Evolutionary conservation across 2,888 invertebrate genomes (phyloP).

Genomic region (Argynnis bischoffii): DNA sequence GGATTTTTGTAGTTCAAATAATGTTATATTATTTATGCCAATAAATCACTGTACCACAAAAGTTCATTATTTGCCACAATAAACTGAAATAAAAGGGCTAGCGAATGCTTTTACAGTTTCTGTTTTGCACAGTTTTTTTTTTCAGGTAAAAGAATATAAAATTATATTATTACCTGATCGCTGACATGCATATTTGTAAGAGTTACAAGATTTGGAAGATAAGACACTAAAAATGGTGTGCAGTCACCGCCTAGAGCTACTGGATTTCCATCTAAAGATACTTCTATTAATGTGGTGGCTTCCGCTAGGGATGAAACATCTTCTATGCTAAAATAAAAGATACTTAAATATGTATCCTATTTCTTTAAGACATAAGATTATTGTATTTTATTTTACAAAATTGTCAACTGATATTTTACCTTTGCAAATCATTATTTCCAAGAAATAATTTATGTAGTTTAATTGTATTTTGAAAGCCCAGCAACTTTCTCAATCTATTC

Average conservation of each 20-base stretch:
- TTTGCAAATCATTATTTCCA: conserved; percentile 89
- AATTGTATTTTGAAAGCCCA: conserved; percentile 90
- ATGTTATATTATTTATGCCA: too few species aligned
- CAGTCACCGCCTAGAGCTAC: conserved; percentile 91
- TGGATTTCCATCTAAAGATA: conserved; percentile 93
- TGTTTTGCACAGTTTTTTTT: too few species aligned
- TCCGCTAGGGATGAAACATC: conserved; percentile 92
- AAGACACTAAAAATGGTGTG: conserved; percentile 90
- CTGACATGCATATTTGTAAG: conserved; percentile 91
- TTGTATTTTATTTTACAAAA: background rate
- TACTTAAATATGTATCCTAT: background rate
- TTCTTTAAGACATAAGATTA: background rate
- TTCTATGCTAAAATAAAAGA: conserved; percentile 84
- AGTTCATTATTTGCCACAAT: too few species aligned
- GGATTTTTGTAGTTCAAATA: too few species aligned
- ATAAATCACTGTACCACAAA: too few species aligned
- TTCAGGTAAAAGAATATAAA: too few species aligned
- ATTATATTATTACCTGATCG: conserved; percentile 80
- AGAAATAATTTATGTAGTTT: conserved; percentile 90
- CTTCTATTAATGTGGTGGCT: conserved; percentile 89
- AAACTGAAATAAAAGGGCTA: too few species aligned
- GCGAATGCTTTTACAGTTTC: too few species aligned
- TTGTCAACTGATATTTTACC: conserved; percentile 50
- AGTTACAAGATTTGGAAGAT: conserved; percentile 87
- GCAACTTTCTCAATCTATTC: conserved; percentile 90